Conservation (phyloP, 2,113 vertebrate genomes). For the Menura novaehollandiae region DNA sequence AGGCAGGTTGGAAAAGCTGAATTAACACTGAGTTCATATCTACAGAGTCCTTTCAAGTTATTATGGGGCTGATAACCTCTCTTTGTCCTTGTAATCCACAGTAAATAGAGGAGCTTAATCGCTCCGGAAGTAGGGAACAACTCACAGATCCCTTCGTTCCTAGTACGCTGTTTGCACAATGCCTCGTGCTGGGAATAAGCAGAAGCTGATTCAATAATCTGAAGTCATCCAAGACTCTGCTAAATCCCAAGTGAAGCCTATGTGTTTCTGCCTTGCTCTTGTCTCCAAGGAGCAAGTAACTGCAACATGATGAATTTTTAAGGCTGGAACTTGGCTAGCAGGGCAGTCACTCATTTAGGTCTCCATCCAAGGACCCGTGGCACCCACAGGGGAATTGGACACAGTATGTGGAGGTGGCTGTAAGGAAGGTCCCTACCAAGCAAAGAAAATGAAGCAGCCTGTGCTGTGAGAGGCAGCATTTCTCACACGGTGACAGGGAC, state of each 20-base stretch:
- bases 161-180: background rate
- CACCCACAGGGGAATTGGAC: background rate
- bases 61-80: slow-evolving; percentile 6
- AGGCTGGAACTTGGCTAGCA: background rate
- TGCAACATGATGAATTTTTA: background rate
- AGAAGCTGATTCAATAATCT: background rate
- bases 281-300: background rate
- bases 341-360: background rate
- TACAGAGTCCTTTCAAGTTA: background rate
- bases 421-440: background rate
- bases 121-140: background rate
- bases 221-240: background rate
- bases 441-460: background rate
- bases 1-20: background rate
- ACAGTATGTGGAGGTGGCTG: background rate
- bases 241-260: background rate
- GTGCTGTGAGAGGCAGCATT: background rate
- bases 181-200: background rate
- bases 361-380: background rate
- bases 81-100: background rate
- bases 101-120: background rate
- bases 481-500: background rate
- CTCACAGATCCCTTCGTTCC: background rate
- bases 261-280: background rate
- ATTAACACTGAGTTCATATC: background rate